Conservation (phyloP, 2,888 invertebrate species). For the Megaustenia siamemsis region DNA sequence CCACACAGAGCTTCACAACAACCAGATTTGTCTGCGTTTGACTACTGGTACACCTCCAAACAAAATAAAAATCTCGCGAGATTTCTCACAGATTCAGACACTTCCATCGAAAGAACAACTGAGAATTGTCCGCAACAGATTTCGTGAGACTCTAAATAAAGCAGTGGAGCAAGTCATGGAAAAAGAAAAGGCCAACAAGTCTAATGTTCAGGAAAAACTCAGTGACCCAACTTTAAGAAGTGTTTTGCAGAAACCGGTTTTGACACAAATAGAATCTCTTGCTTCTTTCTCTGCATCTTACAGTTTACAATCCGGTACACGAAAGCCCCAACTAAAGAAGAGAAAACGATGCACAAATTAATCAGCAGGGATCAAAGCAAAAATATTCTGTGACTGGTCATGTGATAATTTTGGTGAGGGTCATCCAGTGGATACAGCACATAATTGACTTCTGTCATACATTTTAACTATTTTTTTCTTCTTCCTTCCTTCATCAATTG, state of each 20-base stretch:
- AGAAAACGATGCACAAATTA: slow-evolving; percentile 22
- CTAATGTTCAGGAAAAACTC: slow-evolving; percentile 4
- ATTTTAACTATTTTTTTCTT: too few relatives aligned
- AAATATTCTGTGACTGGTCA: not conserved
- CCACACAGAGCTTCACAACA: slow-evolving; percentile 48
- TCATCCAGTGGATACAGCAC: too few relatives aligned
- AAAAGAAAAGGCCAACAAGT: slow-evolving; percentile 31
- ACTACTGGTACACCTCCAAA: slow-evolving; percentile 50
- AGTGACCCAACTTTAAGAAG: slow-evolving; percentile 40
- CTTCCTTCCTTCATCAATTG: too few relatives aligned
- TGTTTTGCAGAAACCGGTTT: slow-evolving; percentile 29
- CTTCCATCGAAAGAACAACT: slow-evolving; percentile 55
- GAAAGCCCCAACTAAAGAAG: slow-evolving; percentile 14
- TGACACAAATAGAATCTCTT: not conserved
- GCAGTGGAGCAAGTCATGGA: slow-evolving; percentile 51
- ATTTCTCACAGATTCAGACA: slow-evolving; percentile 54
- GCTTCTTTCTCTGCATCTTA: not conserved
- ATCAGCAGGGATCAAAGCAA: not conserved
- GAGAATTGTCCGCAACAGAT: slow-evolving; percentile 52
- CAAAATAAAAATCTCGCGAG: slow-evolving; percentile 52
- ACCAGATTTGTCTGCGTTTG: slow-evolving; percentile 50
- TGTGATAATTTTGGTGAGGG: too few relatives aligned
- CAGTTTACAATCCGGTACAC: not conserved
- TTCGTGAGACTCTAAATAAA: slow-evolving; percentile 52
- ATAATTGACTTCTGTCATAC: too few relatives aligned